Conservation (phyloP, 2,888 invertebrate genomes). For the Megalurothrips usitatus region DNA sequence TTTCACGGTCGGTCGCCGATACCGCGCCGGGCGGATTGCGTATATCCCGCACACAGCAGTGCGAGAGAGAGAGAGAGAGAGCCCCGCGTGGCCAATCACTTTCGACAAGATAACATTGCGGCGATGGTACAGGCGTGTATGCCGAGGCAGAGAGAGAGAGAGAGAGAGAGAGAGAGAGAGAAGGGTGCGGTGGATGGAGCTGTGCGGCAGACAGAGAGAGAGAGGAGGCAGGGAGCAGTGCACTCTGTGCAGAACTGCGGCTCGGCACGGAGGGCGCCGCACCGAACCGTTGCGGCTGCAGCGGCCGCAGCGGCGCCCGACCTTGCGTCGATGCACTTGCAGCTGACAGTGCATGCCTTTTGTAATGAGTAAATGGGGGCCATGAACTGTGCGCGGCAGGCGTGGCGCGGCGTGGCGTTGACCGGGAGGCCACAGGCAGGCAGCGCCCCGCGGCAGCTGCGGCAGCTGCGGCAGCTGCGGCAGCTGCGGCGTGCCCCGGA, state of each 20-base stretch:
- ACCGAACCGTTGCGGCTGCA: not conserved
- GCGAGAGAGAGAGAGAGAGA: too few species aligned
- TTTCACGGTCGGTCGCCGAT: not conserved
- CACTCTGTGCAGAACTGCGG: not conserved
- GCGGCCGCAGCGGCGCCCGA: too few species aligned
- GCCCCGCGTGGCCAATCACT: too few species aligned
- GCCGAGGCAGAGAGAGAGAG: not conserved
- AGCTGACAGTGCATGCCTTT: not conserved
- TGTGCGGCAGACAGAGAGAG: too few species aligned
- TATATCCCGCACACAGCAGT: too few species aligned
- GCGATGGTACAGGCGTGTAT: too few species aligned
- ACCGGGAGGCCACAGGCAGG: not conserved
- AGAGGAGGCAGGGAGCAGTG: not conserved
- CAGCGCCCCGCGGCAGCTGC: not conserved
- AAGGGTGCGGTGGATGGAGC: not conserved
- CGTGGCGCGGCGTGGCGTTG: not conserved
- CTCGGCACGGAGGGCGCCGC: not conserved
- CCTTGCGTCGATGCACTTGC: constrained; percentile 18
- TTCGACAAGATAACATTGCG: too few species aligned
- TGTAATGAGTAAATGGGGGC: constrained; percentile 1
- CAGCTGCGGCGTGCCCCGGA: not conserved
- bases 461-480: not conserved
- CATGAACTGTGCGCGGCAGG: not conserved
- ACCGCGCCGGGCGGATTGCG: too few species aligned
- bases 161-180: not conserved